A percentile compares a stretch with the other conserved stretches of the same genome.
These are phyloP conservation scores for Drosophila gaucha DNA, from an alignment of 2,888 invertebrate species.

Conservation along the genomic window DNA sequence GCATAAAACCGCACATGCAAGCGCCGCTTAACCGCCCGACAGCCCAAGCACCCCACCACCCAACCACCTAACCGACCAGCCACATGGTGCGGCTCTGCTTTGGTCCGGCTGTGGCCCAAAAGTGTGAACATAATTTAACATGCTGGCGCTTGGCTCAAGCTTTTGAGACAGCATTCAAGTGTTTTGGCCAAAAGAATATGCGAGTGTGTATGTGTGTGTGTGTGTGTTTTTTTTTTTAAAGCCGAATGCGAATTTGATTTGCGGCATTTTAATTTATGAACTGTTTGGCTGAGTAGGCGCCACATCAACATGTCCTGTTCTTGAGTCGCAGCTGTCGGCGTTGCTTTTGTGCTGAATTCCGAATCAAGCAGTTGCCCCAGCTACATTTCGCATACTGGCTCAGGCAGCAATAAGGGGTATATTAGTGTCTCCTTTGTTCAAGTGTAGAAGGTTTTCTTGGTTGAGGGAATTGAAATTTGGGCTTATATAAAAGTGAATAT, in stretches of 20 bases:
- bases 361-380: slow-evolving; percentile 70
- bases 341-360: slow-evolving; percentile 67
- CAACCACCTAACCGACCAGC: slow-evolving; percentile 23
- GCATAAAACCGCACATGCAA: slow-evolving; percentile 75
- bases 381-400: slow-evolving; percentile 20
- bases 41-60: not conserved
- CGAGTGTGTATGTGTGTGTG: slow-evolving; percentile 27
- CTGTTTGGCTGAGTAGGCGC: slow-evolving; percentile 57
- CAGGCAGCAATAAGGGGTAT: not conserved
- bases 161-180: slow-evolving; percentile 56
- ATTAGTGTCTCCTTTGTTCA: not conserved
- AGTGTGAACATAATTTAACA: slow-evolving; percentile 81
- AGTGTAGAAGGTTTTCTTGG: too few relatives aligned
- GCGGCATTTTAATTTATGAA: slow-evolving; percentile 82
- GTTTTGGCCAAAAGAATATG: slow-evolving; percentile 22
- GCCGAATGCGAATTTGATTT: slow-evolving; percentile 80
- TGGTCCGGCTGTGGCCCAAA: slow-evolving; percentile 67
- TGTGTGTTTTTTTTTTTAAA: slow-evolving; percentile 34
- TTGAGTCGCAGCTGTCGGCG: slow-evolving; percentile 64
- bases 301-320: slow-evolving; percentile 63
- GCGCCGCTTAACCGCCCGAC: slow-evolving; percentile 27
- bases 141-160: slow-evolving; percentile 58
- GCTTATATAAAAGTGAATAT: not conserved
- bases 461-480: not conserved
- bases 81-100: slow-evolving; percentile 39